Base-by-base conservation (phyloP, 2,113 vertebrate species). In the Osmerus eperlanus region DNA sequence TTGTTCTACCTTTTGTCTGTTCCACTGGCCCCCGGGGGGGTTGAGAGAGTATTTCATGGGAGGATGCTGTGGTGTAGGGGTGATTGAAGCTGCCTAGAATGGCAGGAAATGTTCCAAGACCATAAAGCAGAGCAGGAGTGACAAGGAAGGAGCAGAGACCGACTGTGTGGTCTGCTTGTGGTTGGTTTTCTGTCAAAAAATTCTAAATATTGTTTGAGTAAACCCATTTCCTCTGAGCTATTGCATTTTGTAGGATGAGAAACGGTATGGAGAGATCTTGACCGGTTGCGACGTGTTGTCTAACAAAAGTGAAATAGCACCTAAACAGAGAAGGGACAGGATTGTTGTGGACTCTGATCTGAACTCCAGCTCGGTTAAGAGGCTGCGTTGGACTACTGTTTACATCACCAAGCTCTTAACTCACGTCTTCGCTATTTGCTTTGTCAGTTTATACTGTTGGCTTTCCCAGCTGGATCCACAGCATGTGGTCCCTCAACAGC, bases 171-270 rank as follows among this genome's bases (percentile, higher is more conserved):
- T 84, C 84, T 72, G 69, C 70, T 71, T 52, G 70, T 65, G 77
- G 52, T 74, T 23, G 68, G 70, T 78, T 77, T 84, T 81, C 78
- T 85, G 81, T 80, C 86, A 85, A 71, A 71, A 80, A 68, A 72
- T 78, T 79, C 18, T 82, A 84, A 87, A 90, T 85, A 84, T 87
- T 83, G 72, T 88, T 79, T 74, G 60, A 78, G 47, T 72, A 71
- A 75, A 79, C 65, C 67, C 18, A 0, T 73, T 75, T 41, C 53
- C 25, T 13, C 68, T 21, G 29, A 62, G 16, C 54, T 63, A 56
- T 63, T 68, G 65, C 78, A 75, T 68, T 21, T 25, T 72, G 55
- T 68, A 80, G 62, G 47, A 25, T 73, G 64, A 21, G 32, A 62
- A 0, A 28, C 36, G 3, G 28, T n/a, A 61, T 28, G 32, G 51